These are phyloP conservation scores for Polypterus bichir DNA, from an alignment of 2,113 vertebrate genomes.

Conservation along the genomic window DNA sequence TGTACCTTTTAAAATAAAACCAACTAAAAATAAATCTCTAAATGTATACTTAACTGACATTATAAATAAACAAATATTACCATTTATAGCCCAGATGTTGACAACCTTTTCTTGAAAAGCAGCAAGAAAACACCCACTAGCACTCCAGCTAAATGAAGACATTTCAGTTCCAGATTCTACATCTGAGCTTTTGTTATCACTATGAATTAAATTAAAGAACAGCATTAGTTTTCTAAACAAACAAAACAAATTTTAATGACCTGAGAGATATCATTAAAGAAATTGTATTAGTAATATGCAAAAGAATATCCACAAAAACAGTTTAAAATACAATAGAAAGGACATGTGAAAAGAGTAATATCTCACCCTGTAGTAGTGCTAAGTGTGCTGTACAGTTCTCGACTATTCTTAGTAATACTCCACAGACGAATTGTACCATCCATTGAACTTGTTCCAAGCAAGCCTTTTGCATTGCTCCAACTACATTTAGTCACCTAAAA, in stretches of 20 bases:
- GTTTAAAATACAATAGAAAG: too few relatives aligned
- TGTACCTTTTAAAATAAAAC: too few relatives aligned
- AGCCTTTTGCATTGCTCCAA: slow-evolving; percentile 48
- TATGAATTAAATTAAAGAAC: too few relatives aligned
- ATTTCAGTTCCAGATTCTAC: slow-evolving; percentile 29
- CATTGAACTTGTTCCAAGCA: slow-evolving; percentile 53
- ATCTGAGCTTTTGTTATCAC: too few relatives aligned
- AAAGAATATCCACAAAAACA: too few relatives aligned
- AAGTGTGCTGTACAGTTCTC: slow-evolving; percentile 48
- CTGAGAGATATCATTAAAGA: too few relatives aligned
- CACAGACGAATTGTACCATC: slow-evolving; percentile 57
- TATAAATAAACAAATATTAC: slow-evolving; percentile 22
- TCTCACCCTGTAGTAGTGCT: slow-evolving; percentile 37
- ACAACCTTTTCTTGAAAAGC: slow-evolving; percentile 55
- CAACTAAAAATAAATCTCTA: too few relatives aligned
- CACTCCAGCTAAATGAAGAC: slow-evolving; percentile 52
- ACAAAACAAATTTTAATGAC: too few relatives aligned
- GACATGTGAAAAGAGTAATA: too few relatives aligned
- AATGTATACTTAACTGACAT: too few relatives aligned
- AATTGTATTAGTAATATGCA: too few relatives aligned
- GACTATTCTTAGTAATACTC: slow-evolving; percentile 39
- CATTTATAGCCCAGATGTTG: slow-evolving; percentile 57
- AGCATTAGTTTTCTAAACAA: too few relatives aligned
- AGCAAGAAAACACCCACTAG: slow-evolving; percentile 47
- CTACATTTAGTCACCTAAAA: slow-evolving; percentile 50